Percentiles rank a stretch among this genome's conserved stretches.
Conservation (phyloP, 2,113 vertebrate species). For the Neopipo cinnamomea region DNA sequence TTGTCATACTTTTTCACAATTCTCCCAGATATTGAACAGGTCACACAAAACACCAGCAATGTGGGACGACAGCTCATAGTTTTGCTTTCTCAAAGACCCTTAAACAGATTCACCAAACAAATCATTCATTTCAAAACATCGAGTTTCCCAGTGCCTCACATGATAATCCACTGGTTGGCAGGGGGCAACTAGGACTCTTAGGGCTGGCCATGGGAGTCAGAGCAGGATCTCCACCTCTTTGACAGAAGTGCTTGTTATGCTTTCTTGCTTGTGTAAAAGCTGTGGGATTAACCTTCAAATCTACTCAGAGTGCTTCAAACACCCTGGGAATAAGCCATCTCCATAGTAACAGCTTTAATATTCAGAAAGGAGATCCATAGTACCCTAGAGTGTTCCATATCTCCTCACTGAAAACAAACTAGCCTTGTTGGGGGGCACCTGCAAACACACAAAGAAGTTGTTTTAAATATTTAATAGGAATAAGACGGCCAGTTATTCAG, state of each 20-base stretch:
- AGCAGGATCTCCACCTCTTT: background rate
- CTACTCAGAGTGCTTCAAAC: constrained; percentile 48
- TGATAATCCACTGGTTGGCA: accelerated
- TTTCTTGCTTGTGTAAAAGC: constrained; percentile 61
- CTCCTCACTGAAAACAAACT: background rate
- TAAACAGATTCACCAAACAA: background rate
- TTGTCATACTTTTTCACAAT: background rate
- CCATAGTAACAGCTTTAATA: constrained; percentile 67
- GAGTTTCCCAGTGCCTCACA: background rate
- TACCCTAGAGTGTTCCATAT: background rate
- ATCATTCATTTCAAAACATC: background rate
- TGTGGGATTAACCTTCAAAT: constrained; percentile 58
- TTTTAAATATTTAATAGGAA: constrained; percentile 13
- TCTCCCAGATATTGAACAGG: background rate
- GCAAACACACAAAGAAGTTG: background rate
- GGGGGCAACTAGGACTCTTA: background rate
- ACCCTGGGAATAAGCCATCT: constrained; percentile 54
- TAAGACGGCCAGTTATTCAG: background rate
- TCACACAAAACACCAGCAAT: background rate
- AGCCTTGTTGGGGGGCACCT: background rate
- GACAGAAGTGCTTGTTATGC: background rate
- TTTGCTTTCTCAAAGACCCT: background rate
- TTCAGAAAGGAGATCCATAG: constrained; percentile 1
- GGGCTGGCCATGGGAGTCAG: background rate
- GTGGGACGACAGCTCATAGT: background rate